These are phyloP conservation scores for Rhabdophis nuchalis DNA, from an alignment of 2,797 vertebrate genomes.

Conservation along the genomic window DNA sequence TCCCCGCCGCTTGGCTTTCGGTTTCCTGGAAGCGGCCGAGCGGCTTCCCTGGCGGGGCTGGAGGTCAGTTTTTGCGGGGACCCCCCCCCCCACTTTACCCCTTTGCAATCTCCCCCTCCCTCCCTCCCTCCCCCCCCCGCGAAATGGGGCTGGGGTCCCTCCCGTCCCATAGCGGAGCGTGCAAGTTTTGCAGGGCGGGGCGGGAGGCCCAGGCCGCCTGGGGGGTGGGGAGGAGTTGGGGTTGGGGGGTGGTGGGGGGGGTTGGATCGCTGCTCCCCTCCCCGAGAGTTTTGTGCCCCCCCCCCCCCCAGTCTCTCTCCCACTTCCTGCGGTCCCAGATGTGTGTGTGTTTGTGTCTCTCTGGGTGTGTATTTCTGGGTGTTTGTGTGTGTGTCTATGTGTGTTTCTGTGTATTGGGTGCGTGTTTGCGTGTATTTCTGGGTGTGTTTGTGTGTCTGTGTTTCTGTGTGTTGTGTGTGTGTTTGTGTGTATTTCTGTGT, in stretches of 20 bases:
- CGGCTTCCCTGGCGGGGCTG: background rate
- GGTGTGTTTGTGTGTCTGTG: too few relatives aligned
- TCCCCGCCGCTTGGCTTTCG: background rate
- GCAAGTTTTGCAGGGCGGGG: background rate
- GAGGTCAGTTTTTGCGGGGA: background rate
- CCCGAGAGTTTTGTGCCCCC: too few relatives aligned
- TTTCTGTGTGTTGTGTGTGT: too few relatives aligned
- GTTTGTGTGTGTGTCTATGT: too few relatives aligned
- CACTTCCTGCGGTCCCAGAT: too few relatives aligned
- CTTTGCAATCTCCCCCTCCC: background rate
- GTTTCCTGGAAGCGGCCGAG: background rate
- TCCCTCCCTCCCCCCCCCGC: background rate
- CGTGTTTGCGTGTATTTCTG: too few relatives aligned
- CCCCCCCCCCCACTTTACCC: too few relatives aligned
- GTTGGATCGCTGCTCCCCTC: background rate
- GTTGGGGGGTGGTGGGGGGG: background rate
- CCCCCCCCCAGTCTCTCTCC: background rate
- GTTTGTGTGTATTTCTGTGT: too few relatives aligned
- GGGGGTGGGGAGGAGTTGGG: background rate
- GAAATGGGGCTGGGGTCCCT: background rate
- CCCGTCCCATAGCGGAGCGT: background rate
- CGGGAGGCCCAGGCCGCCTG: background rate
- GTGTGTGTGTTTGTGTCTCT: too few relatives aligned
- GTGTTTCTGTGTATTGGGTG: too few relatives aligned
- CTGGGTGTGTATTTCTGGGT: too few relatives aligned